phyloP scores from a whole-genome alignment of 2,113 vertebrate genomes.

The Lophotis ruficrista region DNA sequence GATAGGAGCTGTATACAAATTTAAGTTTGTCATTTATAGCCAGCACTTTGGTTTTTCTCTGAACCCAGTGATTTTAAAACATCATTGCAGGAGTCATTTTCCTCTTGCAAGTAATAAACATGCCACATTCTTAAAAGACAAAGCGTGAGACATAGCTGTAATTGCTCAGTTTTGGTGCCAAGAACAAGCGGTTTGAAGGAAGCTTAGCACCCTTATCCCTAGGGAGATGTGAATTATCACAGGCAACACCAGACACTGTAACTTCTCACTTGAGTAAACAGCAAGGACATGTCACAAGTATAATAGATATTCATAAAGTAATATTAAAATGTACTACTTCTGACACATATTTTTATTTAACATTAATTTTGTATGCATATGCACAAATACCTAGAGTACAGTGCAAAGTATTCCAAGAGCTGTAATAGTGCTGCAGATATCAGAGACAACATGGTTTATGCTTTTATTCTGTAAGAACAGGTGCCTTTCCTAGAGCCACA shows the following conservation, averaged over 20 bases:
- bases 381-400: not conserved
- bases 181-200: constrained; percentile 29
- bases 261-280: not conserved
- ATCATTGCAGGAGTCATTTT: constrained; percentile 9
- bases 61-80: constrained; percentile 2
- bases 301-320: not conserved
- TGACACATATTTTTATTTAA: not conserved
- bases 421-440: not conserved
- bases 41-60: not conserved
- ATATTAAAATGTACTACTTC: not conserved
- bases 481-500: not conserved
- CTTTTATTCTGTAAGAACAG: not conserved
- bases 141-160: constrained; percentile 12
- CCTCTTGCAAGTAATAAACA: constrained; percentile 29
- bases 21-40: not conserved
- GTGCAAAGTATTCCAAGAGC: not conserved
- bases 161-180: constrained; percentile 31
- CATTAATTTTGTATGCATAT: not conserved
- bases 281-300: not conserved
- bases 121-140: constrained; percentile 36
- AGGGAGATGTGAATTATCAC: not conserved
- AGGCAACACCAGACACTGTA: not conserved
- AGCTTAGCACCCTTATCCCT: constrained; percentile 28
- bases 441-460: not conserved
- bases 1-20: not conserved